phyloP scores from a whole-genome alignment of 1,140 invertebrate genomes.

The Nephotettix cincticeps region DNA sequence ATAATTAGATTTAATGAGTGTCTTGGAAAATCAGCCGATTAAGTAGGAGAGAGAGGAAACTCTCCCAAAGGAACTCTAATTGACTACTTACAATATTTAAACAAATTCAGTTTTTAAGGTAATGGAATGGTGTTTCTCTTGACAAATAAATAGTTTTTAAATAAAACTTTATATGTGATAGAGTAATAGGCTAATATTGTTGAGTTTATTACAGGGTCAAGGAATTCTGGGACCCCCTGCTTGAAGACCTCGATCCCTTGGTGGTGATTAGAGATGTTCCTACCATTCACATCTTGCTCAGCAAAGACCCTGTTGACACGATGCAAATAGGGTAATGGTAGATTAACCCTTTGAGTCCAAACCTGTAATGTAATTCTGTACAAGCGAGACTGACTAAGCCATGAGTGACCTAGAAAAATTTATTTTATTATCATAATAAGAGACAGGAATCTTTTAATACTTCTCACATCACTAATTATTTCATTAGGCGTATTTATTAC shows the following conservation, averaged over 20 bases:
- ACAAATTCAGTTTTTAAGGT: too few species aligned
- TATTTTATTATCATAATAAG: neutral
- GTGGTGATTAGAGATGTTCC: constrained; percentile 70
- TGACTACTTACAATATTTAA: too few species aligned
- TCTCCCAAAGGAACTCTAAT: too few species aligned
- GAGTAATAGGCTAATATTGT: too few species aligned
- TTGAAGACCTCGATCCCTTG: constrained; percentile 70
- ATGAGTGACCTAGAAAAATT: neutral
- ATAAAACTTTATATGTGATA: too few species aligned
- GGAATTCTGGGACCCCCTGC: constrained; percentile 76
- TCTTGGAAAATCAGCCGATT: too few species aligned
- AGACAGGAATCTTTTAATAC: neutral
- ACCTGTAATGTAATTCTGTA: neutral
- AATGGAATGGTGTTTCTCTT: too few species aligned
- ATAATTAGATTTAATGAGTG: too few species aligned
- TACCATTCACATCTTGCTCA: constrained; percentile 72
- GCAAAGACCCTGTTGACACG: constrained; percentile 54
- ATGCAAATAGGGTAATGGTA: constrained; percentile 51
- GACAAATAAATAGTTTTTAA: too few species aligned
- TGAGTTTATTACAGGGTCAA: constrained; percentile 59
- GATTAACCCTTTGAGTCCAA: neutral
- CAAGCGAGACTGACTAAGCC: neutral
- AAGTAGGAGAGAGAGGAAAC: too few species aligned
- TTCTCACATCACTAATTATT: neutral
- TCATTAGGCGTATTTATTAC: neutral